Conservation (phyloP, 2,113 vertebrate genomes). For the Tauraco erythrolophus region DNA sequence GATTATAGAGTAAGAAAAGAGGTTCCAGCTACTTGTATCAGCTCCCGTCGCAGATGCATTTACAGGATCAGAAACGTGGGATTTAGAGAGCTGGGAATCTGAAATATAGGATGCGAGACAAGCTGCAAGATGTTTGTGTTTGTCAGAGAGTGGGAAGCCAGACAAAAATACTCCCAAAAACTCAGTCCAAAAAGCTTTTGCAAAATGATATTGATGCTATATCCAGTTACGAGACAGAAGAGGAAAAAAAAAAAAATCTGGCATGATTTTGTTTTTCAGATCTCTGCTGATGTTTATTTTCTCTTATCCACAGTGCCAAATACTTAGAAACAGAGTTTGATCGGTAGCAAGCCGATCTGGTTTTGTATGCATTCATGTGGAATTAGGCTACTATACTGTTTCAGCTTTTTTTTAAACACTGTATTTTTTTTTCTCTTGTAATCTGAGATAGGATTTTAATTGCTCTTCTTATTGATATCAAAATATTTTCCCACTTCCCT, state of each 20-base stretch:
- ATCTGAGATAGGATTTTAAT: not conserved
- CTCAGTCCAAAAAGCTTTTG: not conserved
- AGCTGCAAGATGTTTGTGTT: not conserved
- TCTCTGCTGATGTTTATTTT: not conserved
- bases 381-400: not conserved
- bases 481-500: not conserved
- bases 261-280: not conserved
- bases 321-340: not conserved
- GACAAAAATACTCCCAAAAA: not conserved
- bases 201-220: not conserved
- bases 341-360: not conserved
- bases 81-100: not conserved
- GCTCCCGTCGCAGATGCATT: slow-evolving; percentile 5
- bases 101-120: not conserved
- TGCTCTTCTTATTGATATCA: not conserved
- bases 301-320: not conserved
- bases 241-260: not conserved
- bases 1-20: not conserved
- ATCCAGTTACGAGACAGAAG: not conserved
- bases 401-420: not conserved
- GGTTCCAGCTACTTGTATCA: slow-evolving; percentile 21
- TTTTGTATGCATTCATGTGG: not conserved
- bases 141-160: not conserved
- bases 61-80: not conserved
- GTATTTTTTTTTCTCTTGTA: not conserved